Evolutionary conservation across 2,113 vertebrate species (phyloP), one percentile per base, ranked within the genome.

Genomic region (Dipodomys stephensi): DNA sequence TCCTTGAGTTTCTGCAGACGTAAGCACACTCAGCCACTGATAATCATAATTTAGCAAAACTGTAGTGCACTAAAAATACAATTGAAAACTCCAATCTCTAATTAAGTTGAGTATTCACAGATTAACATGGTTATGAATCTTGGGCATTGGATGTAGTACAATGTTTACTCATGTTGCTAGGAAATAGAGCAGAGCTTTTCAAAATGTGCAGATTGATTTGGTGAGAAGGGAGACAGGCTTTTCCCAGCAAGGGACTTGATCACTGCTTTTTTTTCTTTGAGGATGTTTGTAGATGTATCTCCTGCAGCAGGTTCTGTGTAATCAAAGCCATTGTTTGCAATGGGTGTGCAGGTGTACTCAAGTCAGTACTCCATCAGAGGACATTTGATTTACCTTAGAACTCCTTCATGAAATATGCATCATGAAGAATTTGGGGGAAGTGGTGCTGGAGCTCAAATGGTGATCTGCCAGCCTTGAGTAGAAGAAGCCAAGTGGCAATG

Each of bases 141-240:
- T 83, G 62, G 92, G 72, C 11, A 57, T n/a, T 89, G 92, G 49
- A 78, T 96, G 62, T 91, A 96, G 68, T 73, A 74, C 88, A 94
- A 2, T 97, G 94, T 98, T 98, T 98, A 93, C 94, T 76, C 83
- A 1, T 94, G 96, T 98, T 98, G 96, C 97, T 98, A 97, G 94
- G 97, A 97, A 96, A 81, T 87, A 72, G 53, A 46, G 35, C 79
- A 92, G 96, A 93, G 44, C 12, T 93, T 83, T 86, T 6, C 23
- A 32, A 79, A 87, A 96, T 28, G 96, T 97, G 86, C 91, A 91
- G 77, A 95, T 65, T 92, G 95, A 83, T 97, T 96, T 90, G 83
- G 78, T 89, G 39, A 95, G 84, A 73, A 95, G 95, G 93, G 78
- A 60, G n/a, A 79, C 32, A 71, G 65, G 72, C 64, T 94, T 92